Evolutionary conservation across 1,140 invertebrate genomes (phyloP), one percentile per base, ranked within the genome.

Genomic region (Anthonomus grandis): DNA sequence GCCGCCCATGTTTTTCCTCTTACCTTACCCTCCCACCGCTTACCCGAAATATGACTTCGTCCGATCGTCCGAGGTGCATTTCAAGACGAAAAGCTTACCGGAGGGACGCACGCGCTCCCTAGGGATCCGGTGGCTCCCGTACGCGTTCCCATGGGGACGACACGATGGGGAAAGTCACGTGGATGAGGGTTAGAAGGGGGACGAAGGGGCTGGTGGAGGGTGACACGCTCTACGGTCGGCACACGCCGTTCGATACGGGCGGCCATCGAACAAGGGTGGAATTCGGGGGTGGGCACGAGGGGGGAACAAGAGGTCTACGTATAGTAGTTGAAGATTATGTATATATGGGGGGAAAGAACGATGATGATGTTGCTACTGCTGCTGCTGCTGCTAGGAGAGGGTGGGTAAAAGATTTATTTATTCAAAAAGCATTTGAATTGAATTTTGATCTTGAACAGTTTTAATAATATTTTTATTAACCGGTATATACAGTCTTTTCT

Each of bases 141-240:
- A 69, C 63, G 68, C 71, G 74, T 75, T 74, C 74, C 74, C 74
- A 75, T 75, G 74, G 74, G 74, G 73, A 75, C 74, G 63, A 62
- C 60, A n/a, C n/a, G n/a, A n/a, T n/a, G n/a, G n/a, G n/a, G n/a
- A n/a, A n/a, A n/a, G n/a, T n/a, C n/a, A n/a, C n/a, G n/a, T n/a
- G n/a, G 54, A 50, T 13, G 50, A 36, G n/a, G 50, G 59, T 49
- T 63, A 69, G n/a, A n/a, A n/a, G 66, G 68, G 67, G 63, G 63
- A 63, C 56, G 50, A 57, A 48, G 56, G 47, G 41, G 61, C 55
- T 63, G 53, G 63, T 63, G 64, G 64, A 37, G 53, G 50, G 53
- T 44, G 39, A 27, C 34, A 67, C n/a, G n/a, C n/a, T n/a, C n/a
- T n/a, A n/a, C n/a, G n/a, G 66, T 67, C 67, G 68, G 68, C 68